These are phyloP conservation scores for Nomada flava DNA, from an alignment of 2,888 invertebrate species.

Conservation along the genomic window DNA sequence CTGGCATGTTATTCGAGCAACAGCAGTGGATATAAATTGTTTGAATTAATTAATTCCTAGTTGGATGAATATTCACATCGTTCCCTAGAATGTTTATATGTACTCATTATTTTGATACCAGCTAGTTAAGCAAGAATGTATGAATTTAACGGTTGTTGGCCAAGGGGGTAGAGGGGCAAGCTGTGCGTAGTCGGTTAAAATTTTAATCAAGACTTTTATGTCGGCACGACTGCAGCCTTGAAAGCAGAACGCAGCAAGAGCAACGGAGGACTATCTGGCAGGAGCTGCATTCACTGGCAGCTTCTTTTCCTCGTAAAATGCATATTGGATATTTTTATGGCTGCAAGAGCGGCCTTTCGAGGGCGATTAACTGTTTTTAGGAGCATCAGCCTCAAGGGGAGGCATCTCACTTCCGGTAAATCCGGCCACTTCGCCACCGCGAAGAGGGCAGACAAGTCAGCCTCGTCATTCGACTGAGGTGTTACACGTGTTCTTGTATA, in stretches of 20 bases:
- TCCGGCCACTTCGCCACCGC: constrained; percentile 32
- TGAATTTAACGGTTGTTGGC: constrained; percentile 61
- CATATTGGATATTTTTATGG: constrained; percentile 77
- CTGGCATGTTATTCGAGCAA: background rate
- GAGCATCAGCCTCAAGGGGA: constrained; percentile 60
- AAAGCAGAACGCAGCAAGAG: constrained; percentile 24
- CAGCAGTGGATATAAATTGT: no score
- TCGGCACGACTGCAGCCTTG: constrained; percentile 42
- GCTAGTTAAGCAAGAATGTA: constrained; percentile 49
- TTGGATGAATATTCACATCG: background rate
- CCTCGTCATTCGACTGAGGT: background rate
- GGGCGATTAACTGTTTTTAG: constrained; percentile 73
- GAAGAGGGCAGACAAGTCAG: background rate
- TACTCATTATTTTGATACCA: constrained; percentile 61
- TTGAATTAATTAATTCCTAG: constrained; percentile 31
- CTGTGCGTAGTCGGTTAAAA: constrained; percentile 62
- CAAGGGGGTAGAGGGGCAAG: constrained; percentile 3
- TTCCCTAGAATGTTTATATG: constrained; percentile 42
- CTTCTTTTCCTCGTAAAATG: constrained; percentile 72
- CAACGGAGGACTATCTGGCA: background rate
- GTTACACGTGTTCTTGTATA: background rate
- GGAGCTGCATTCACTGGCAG: constrained; percentile 20
- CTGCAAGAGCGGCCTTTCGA: constrained; percentile 28
- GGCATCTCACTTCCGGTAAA: constrained; percentile 33
- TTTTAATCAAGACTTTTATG: constrained; percentile 77